Evolutionary conservation across 2,113 vertebrate species (phyloP).

Genomic region (Setophaga petechia): DNA sequence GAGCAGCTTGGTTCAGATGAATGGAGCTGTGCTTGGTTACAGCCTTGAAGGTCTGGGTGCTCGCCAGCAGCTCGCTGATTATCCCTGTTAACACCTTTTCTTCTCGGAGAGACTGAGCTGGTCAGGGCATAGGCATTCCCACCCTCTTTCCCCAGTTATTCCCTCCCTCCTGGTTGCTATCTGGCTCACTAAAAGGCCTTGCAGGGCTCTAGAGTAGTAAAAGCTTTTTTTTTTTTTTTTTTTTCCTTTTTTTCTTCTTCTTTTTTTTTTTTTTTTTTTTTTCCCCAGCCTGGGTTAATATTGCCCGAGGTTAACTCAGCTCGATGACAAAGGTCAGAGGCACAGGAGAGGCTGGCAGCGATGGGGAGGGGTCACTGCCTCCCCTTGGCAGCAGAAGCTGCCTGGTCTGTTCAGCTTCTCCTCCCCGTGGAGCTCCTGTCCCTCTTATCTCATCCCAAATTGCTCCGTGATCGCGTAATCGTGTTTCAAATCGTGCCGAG

Average conservation of each 20-base stretch:
- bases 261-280: too few species aligned
- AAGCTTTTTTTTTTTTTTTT: neutral
- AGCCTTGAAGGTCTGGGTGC: neutral
- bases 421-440: neutral
- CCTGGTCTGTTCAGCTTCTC: neutral
- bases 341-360: neutral
- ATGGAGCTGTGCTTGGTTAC: neutral
- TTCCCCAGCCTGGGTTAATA: neutral
- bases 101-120: neutral
- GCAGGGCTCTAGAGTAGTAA: neutral
- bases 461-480: neutral
- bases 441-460: neutral
- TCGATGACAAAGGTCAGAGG: constrained; percentile 44
- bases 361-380: neutral
- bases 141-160: neutral
- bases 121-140: neutral
- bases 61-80: constrained; percentile 7
- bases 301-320: constrained; percentile 32
- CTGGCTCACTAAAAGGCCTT: neutral
- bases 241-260: rapidly evolving
- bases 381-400: constrained; percentile 33
- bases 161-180: neutral
- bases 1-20: neutral
- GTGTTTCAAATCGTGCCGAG: neutral
- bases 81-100: constrained; percentile 51